These are phyloP conservation scores for Lymantria monacha DNA, from an alignment of 2,888 invertebrate species.

Conservation along the genomic window DNA sequence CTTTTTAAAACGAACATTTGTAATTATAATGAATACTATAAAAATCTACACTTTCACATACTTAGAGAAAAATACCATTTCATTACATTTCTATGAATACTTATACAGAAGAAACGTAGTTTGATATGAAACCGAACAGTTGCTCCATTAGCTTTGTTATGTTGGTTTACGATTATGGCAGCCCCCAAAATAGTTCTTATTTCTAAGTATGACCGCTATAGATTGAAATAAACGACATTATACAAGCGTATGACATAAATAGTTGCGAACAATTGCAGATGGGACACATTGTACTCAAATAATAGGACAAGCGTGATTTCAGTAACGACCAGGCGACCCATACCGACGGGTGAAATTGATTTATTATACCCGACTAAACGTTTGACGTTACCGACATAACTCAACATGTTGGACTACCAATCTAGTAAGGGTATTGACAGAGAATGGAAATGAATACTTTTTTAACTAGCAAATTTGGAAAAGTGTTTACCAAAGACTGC, in stretches of 20 bases:
- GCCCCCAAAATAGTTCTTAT: neutral
- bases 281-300: conserved; percentile 53
- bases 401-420: neutral
- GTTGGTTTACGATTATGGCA: conserved; percentile 13
- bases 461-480: no score
- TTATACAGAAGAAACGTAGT: conserved; percentile 25
- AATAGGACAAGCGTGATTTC: conserved; percentile 46
- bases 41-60: conserved; percentile 44
- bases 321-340: conserved; percentile 22
- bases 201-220: conserved; percentile 10
- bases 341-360: conserved; percentile 25
- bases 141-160: conserved; percentile 2
- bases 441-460: neutral
- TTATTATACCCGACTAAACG: conserved; percentile 27
- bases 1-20: no score
- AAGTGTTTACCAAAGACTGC: no score
- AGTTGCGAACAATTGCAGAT: conserved; percentile 47
- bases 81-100: conserved; percentile 27
- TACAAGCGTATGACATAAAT: conserved; percentile 47
- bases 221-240: conserved; percentile 25
- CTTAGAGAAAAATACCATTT: conserved; percentile 35
- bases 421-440: neutral
- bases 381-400: conserved; percentile 8
- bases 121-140: conserved; percentile 26
- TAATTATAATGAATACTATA: conserved; percentile 11